A percentile compares a stretch with the other conserved stretches of the same genome.
phyloP scores from a whole-genome alignment of 2,113 vertebrate species.

The Petrocephalus zakoni region DNA sequence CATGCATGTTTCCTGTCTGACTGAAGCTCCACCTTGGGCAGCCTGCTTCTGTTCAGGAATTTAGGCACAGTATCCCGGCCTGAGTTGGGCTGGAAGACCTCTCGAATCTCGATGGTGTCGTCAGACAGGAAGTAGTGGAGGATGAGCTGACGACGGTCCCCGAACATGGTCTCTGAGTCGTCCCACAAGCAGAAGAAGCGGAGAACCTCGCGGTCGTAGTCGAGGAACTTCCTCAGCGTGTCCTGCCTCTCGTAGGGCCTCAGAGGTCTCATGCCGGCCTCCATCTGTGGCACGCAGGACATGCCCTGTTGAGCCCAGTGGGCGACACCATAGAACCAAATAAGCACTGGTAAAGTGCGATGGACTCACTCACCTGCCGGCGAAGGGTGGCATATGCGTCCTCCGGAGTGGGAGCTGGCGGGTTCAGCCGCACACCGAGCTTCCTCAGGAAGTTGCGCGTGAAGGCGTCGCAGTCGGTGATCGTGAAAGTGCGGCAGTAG shows the following conservation, averaged over 20 bases:
- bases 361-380: constrained; percentile 58
- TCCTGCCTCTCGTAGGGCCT: constrained; percentile 71
- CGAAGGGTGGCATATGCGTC: constrained; percentile 70
- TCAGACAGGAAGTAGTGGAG: constrained; percentile 82
- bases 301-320: background rate
- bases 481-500: constrained; percentile 70
- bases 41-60: constrained; percentile 74
- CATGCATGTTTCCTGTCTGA: background rate
- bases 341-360: background rate
- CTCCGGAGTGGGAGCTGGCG: constrained; percentile 49
- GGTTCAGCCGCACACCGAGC: constrained; percentile 69
- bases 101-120: constrained; percentile 79
- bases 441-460: constrained; percentile 77
- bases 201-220: constrained; percentile 71
- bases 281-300: constrained; percentile 49
- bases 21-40: constrained; percentile 76
- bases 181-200: constrained; percentile 85
- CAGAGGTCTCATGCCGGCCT: constrained; percentile 62
- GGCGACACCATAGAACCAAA: background rate
- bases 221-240: constrained; percentile 75
- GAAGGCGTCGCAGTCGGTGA: constrained; percentile 78
- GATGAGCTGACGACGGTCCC: constrained; percentile 64
- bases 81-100: constrained; percentile 65
- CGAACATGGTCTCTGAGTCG: constrained; percentile 57
- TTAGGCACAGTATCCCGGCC: constrained; percentile 60